A percentile compares a stretch with the other conserved stretches of the same genome.
Evolutionary conservation across 2,113 vertebrate genomes (phyloP).

Genomic region (Micronycteris hirsuta): DNA sequence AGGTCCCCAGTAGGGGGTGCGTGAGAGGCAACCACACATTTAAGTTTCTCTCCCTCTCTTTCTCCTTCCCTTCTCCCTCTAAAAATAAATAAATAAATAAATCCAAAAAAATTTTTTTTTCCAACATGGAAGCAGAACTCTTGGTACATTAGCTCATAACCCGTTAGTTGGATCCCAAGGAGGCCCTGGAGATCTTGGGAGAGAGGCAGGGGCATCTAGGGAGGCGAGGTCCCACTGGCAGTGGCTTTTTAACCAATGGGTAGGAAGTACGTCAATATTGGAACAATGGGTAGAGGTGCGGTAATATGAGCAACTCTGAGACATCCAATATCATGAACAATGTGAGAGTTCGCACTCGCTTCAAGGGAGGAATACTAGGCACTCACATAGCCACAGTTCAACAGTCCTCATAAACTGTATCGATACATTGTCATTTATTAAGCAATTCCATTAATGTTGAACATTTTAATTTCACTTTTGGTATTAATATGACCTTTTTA

Average conservation of each 20-base stretch:
- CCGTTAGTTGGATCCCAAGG: background rate
- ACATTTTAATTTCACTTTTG: background rate
- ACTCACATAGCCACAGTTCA: background rate
- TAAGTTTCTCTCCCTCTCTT: no score
- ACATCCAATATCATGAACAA: background rate
- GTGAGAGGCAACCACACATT: no score
- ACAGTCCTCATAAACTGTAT: background rate
- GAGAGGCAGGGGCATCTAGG: background rate
- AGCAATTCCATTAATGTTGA: background rate
- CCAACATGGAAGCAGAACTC: background rate
- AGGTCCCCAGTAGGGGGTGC: no score
- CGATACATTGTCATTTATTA: background rate
- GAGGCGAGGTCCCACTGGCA: background rate
- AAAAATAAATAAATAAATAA: no score
- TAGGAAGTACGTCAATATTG: background rate
- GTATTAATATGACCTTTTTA: background rate
- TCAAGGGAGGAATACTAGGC: background rate
- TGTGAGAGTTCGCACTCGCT: background rate
- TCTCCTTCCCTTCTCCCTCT: no score
- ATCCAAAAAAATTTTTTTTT: background rate
- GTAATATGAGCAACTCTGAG: background rate
- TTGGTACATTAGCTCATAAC: background rate
- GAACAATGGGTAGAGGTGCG: background rate
- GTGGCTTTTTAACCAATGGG: background rate
- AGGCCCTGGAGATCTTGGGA: background rate